Percentiles rank a stretch among this genome's conserved stretches.
Evolutionary conservation across 1,140 invertebrate genomes (phyloP).

Genomic region (Bombus huntii): DNA sequence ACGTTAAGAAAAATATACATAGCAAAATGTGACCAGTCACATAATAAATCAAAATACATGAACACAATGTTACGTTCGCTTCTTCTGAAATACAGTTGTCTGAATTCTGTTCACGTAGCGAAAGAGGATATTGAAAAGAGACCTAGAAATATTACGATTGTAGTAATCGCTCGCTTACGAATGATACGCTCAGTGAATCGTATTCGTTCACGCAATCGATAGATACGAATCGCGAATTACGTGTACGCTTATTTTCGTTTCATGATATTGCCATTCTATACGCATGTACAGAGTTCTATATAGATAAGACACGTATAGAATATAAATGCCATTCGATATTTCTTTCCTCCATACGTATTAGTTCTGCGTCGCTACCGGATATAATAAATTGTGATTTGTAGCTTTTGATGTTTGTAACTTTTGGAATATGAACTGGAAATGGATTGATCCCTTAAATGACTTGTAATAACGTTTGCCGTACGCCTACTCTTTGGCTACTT

Average conservation of each 20-base stretch:
- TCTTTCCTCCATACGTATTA: neutral
- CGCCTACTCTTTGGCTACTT: neutral
- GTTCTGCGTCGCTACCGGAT: neutral
- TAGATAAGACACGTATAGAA: conserved; percentile 42
- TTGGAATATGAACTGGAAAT: neutral
- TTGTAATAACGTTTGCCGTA: neutral
- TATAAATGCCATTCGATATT: conserved; percentile 34
- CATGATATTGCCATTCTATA: conserved; percentile 17
- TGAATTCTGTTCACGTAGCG: conserved; percentile 45
- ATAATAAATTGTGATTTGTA: conserved; percentile 20
- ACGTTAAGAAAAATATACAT: conserved; percentile 56
- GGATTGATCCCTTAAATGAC: conserved; percentile 35
- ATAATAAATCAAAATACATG: conserved; percentile 62
- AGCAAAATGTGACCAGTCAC: conserved; percentile 63
- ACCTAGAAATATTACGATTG: conserved; percentile 61
- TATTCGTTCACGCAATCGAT: conserved; percentile 45
- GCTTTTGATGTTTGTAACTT: neutral
- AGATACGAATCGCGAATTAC: conserved; percentile 20
- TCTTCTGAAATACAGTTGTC: conserved; percentile 43
- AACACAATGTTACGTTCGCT: conserved; percentile 50
- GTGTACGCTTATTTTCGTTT: conserved; percentile 39
- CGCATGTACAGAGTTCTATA: conserved; percentile 35
- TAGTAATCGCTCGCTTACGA: conserved; percentile 77
- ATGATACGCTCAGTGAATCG: conserved; percentile 79
- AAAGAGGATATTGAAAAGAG: conserved; percentile 30